Evolutionary conservation across 1,140 invertebrate species (phyloP), one percentile per base, ranked within the genome.

Genomic region (Drosophila azteca): DNA sequence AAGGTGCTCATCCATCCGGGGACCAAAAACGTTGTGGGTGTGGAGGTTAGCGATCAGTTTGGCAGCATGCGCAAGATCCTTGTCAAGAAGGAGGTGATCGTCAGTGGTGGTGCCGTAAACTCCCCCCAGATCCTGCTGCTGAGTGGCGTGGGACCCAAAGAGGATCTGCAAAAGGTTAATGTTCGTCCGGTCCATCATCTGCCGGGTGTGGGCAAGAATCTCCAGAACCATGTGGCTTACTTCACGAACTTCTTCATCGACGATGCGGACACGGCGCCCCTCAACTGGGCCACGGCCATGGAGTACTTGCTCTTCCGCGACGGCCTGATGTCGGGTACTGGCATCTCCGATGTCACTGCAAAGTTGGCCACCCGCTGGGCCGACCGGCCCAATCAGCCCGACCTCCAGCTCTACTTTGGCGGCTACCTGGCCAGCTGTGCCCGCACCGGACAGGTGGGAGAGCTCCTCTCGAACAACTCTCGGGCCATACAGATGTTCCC

Each of bases 241-340:
- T 95, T 96, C 67, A 90, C 96, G 0, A 94, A 94, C 79, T 98
- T 97, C 92, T 93, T 94, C 20, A 95, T 97, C 13, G 96, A 97
- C 53, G 96, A 97, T 77, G 96, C 96, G 35, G 95, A 96, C 77
- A 96, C 95, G 0, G 94, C 95, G 0, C 95, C 96, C 0, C 93
- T 97, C 0, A 97, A 97, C 92, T 97, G 96, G 96, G 96, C 96
- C 2, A 96, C 96, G 0, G 96, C 96, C 17, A 96, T 97, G 95
- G 96, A 97, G 85, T 97, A 97, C 83, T 91, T 97, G 17, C 93
- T 97, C 1, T 96, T 97, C 92, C 94, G 96, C 53, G 96, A 97
- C 92, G 96, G 96, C 0, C 92, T 97, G 0, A 97, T 97, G 96
- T 96, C 96, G 24, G 96, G 96, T 29, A 96, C 96, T 35, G 96